Percentiles rank a stretch among this genome's conserved stretches.
Conservation (phyloP, 1,140 invertebrate species). For the Bombus terrestris region DNA sequence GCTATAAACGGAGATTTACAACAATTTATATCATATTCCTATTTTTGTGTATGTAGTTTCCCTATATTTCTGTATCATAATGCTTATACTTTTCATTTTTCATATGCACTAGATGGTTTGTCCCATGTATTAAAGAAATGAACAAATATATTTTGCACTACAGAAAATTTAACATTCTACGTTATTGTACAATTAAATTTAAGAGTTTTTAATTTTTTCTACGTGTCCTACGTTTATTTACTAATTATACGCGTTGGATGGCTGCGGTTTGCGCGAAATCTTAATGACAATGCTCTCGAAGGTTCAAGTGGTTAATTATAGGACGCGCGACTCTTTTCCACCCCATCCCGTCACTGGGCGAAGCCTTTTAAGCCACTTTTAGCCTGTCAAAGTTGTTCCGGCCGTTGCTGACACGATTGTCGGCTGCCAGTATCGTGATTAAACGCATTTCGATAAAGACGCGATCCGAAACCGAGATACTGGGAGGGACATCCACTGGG, state of each 20-base stretch:
- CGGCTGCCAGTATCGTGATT: conserved; percentile 48
- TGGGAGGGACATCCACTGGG: conserved; percentile 4
- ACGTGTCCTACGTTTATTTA: neutral
- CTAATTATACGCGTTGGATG: neutral
- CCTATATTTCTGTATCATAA: too few relatives aligned
- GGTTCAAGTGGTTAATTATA: conserved; percentile 36
- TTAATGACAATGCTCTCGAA: conserved; percentile 9
- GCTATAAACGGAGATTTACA: too few relatives aligned
- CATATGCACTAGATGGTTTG: too few relatives aligned
- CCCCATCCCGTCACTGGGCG: too few relatives aligned
- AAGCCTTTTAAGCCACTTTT: conserved; percentile 17
- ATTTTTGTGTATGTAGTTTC: too few relatives aligned
- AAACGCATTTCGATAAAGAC: conserved; percentile 59
- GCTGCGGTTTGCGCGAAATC: neutral
- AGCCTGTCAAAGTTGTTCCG: neutral
- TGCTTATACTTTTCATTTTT: too few relatives aligned
- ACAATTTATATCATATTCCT: too few relatives aligned
- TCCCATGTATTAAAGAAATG: neutral
- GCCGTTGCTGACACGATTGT: conserved; percentile 8
- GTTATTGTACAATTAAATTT: neutral
- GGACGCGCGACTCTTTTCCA: neutral
- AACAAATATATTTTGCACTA: neutral
- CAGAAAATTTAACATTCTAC: neutral
- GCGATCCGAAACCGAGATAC: conserved; percentile 45
- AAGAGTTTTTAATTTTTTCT: neutral